Base-by-base conservation (phyloP, 2,888 invertebrate species). In the Drosophila putrida region DNA sequence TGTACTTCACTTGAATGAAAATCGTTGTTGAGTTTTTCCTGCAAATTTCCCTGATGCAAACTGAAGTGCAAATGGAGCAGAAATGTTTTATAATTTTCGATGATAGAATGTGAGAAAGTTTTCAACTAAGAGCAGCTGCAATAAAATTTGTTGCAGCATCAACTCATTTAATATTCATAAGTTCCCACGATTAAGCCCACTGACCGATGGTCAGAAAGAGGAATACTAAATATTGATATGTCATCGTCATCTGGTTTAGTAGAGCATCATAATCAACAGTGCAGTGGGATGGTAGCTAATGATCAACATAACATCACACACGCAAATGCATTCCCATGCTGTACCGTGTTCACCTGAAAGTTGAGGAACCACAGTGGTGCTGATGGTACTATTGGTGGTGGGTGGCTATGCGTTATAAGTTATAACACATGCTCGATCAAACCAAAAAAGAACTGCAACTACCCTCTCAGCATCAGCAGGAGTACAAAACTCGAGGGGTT, bases 171-270 rank as follows among this genome's bases (percentile, higher is more conserved):
- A 83, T 85, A 86, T 82, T 78, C 78, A 79, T 71, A 71, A 81
- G 78, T 90, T 90, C 90, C 80, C 90, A 90, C 90, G 85, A 55
- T 78, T 53, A 68, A 60, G 51, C 54, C 61, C 57, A 59, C 57
- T 71, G 71, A 51, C 59, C 69, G 46, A 41, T 65, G 66, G 38
- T 15, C 55, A 70, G 39, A 38, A 36, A 8, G 59, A 58, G 41
- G 6, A 38, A 49, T 33, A 13, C 65, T 54, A 73, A 83, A 77
- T 82, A 81, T 78, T 84, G 82, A 83, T 79, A 82, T 84, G 90
- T 89, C 90, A 90, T 90, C 80, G 90, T 90, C 90, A 90, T 90
- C 90, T 90, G 90, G 80, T 88, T 81, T 81, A 86, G 68, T 88
- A 75, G 86, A 85, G 81, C 88, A 85, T 81, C 86, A 55, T 54